These are phyloP conservation scores for Hedya salicella DNA, from an alignment of 2,888 invertebrate genomes.

Conservation along the genomic window DNA sequence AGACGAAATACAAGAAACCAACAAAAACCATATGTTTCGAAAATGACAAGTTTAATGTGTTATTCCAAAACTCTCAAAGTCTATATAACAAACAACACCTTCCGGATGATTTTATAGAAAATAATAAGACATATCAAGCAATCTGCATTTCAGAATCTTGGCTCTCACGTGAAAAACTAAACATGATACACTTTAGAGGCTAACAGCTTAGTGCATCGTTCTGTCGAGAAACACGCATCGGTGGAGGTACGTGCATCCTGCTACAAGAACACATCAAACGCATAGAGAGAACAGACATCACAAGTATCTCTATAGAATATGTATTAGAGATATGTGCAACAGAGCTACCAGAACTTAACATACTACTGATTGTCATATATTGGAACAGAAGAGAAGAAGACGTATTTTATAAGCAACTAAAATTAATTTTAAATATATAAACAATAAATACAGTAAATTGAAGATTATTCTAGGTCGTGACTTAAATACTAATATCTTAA, in stretches of 20 bases:
- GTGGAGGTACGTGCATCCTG: conserved; percentile 39
- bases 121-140: conserved; percentile 15
- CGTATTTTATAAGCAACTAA: conserved; percentile 29
- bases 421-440: conserved; percentile 29
- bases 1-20: neutral
- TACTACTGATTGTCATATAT: conserved; percentile 40
- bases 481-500: too few species aligned
- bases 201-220: conserved; percentile 39
- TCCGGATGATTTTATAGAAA: conserved; percentile 25
- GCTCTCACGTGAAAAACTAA: conserved; percentile 24
- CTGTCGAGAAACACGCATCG: conserved; percentile 23
- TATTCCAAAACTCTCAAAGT: conserved; percentile 43
- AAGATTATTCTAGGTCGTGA: neutral
- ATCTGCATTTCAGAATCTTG: conserved; percentile 40
- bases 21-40: too few species aligned
- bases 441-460: conserved; percentile 33
- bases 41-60: too few species aligned
- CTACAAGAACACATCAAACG: conserved; percentile 27
- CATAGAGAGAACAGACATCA: conserved; percentile 23
- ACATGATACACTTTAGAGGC: conserved; percentile 25
- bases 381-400: conserved; percentile 42
- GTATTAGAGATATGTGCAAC: conserved; percentile 42
- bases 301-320: conserved; percentile 42
- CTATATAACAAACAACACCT: conserved; percentile 41
- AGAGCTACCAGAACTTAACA: conserved; percentile 33